A percentile compares a stretch with the other conserved stretches of the same genome.
These are phyloP conservation scores for Pterois miles DNA, from an alignment of 2,797 vertebrate species.

Conservation along the genomic window DNA sequence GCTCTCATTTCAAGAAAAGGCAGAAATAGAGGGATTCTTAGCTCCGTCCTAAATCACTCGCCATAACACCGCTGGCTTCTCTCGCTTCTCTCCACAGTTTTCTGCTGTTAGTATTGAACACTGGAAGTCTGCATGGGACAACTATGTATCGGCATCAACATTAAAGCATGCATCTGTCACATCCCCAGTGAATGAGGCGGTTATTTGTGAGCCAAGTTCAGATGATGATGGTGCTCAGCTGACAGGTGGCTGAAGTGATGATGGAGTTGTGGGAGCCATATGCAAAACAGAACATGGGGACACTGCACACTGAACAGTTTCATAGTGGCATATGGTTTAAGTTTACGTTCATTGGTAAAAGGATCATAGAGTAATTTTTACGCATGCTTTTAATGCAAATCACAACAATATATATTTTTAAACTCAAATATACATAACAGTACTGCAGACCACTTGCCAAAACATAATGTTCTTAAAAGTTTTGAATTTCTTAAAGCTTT, in stretches of 20 bases:
- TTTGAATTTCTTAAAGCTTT: not conserved
- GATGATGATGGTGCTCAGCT: conserved; percentile 75
- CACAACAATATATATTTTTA: not conserved
- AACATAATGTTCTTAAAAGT: not conserved
- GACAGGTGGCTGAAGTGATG: conserved; percentile 77
- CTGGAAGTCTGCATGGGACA: conserved; percentile 38
- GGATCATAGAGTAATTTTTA: not conserved
- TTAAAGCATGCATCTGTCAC: conserved; percentile 76
- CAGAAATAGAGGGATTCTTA: conserved; percentile 33
- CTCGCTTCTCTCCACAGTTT: conserved; percentile 32
- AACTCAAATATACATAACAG: not conserved
- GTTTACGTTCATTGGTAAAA: conserved; percentile 8
- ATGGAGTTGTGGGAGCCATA: conserved; percentile 72
- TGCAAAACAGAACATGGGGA: conserved; percentile 60
- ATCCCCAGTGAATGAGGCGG: conserved; percentile 66
- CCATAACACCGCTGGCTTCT: conserved; percentile 20
- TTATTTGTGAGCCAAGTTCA: conserved; percentile 72
- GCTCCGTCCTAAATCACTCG: conserved; percentile 68
- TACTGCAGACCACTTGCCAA: not conserved
- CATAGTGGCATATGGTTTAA: conserved; percentile 15
- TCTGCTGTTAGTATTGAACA: conserved; percentile 46
- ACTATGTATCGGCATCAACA: conserved; percentile 62
- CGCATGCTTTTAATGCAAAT: not conserved
- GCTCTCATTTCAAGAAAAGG: conserved; percentile 57
- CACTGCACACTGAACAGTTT: conserved; percentile 26